A percentile compares a stretch with the other conserved stretches of the same genome.
Evolutionary conservation across 53 echinoderm and acorn worm species (phyloP).

Genomic region (Henricia sp.): DNA sequence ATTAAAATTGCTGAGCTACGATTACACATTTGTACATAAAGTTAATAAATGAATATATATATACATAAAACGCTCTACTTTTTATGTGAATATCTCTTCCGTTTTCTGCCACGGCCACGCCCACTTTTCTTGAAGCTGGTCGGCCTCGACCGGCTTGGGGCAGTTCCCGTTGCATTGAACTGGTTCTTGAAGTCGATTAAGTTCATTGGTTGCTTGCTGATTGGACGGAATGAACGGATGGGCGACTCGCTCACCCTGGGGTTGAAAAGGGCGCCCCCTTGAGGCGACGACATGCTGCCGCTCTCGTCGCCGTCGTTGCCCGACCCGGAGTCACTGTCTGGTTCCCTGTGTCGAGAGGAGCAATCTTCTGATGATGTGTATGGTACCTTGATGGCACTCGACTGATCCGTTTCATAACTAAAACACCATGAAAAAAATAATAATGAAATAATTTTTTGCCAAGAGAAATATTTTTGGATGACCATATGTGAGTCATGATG

Average conservation of each 20-base stretch:
- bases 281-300: conserved; percentile 2
- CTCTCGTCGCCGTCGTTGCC: conserved; percentile 40
- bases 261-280: conserved; percentile 21
- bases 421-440: background rate
- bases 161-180: too few relatives aligned
- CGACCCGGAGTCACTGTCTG: conserved; percentile 24
- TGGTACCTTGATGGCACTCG: conserved; percentile 6
- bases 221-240: conserved; percentile 69
- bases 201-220: conserved; percentile 68
- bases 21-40: too few relatives aligned
- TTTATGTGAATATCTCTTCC: background rate
- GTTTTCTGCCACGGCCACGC: conserved; percentile 30
- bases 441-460: too few relatives aligned
- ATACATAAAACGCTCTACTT: background rate
- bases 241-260: conserved; percentile 76
- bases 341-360: conserved; percentile 30
- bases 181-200: conserved; percentile 92
- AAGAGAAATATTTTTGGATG: too few relatives aligned
- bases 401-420: background rate
- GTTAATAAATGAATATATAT: background rate
- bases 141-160: too few relatives aligned
- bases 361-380: background rate
- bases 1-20: too few relatives aligned
- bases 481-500: too few relatives aligned
- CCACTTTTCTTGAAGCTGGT: background rate